These are phyloP conservation scores for Myotis myotis DNA, from an alignment of 2,797 vertebrate genomes.

Conservation along the genomic window DNA sequence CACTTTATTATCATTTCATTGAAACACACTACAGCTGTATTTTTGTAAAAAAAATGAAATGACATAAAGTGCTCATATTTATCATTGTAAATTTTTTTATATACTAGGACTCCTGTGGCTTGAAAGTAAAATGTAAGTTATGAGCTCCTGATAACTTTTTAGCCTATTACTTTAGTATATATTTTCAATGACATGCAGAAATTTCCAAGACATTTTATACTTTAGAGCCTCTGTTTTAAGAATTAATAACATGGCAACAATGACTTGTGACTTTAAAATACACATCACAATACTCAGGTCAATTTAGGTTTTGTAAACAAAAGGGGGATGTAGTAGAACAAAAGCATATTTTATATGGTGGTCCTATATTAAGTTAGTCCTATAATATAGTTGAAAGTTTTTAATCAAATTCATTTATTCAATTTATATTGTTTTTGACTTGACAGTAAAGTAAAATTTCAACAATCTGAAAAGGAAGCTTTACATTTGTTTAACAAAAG, in stretches of 20 bases:
- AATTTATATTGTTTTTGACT: slow-evolving; percentile 26
- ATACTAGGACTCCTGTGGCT: neutral
- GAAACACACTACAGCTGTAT: neutral
- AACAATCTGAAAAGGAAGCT: slow-evolving; percentile 48
- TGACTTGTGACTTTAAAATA: slow-evolving; percentile 72
- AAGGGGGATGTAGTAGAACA: slow-evolving; percentile 54
- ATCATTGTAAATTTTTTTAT: neutral
- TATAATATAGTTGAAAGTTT: slow-evolving; percentile 53
- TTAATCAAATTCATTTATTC: slow-evolving; percentile 62
- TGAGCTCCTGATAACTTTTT: neutral
- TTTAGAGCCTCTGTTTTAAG: neutral
- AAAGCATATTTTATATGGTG: slow-evolving; percentile 61
- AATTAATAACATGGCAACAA: neutral
- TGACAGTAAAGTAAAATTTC: slow-evolving; percentile 22
- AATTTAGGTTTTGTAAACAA: slow-evolving; percentile 76
- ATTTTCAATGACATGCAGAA: slow-evolving; percentile 24
- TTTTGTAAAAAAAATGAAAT: neutral
- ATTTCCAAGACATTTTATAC: neutral
- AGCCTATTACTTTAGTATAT: neutral
- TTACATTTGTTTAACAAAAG: neutral
- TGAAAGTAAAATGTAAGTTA: neutral
- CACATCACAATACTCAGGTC: slow-evolving; percentile 75
- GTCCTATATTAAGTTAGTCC: slow-evolving; percentile 55
- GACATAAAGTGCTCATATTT: neutral
- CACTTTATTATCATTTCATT: neutral